These are phyloP conservation scores for Addax nasomaculatus DNA, from an alignment of 2,113 vertebrate genomes.

Conservation along the genomic window DNA sequence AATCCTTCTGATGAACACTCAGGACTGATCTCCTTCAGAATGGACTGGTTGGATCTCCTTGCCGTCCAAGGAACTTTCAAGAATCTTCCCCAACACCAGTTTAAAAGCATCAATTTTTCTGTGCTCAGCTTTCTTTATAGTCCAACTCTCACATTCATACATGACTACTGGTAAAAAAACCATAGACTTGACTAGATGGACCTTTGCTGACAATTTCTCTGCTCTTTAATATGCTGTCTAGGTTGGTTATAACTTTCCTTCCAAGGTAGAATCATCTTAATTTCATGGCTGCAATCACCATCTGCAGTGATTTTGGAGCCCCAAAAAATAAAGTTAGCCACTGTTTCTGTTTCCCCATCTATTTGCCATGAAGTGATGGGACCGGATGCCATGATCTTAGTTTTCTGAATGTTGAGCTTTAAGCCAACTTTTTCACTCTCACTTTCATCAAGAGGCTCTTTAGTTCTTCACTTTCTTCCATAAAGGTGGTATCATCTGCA, in stretches of 20 bases:
- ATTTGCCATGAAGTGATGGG: not conserved
- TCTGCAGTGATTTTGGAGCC: not conserved
- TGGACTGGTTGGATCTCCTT: not conserved
- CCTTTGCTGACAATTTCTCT: not conserved
- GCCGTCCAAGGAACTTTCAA: accelerated
- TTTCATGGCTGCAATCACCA: not conserved
- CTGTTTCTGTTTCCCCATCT: not conserved
- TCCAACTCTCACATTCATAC: not conserved
- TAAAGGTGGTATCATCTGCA: not conserved
- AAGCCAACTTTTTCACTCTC: not conserved
- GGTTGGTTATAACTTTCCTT: not conserved
- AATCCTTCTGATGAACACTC: not conserved
- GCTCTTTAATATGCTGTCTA: not conserved
- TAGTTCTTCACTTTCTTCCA: not conserved
- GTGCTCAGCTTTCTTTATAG: not conserved
- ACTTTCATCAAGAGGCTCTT: not conserved
- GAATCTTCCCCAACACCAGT: not conserved
- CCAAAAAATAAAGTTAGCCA: accelerated
- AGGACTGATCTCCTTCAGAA: not conserved
- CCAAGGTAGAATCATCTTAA: not conserved
- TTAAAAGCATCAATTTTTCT: not conserved
- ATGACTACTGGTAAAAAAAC: not conserved
- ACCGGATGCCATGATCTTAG: accelerated
- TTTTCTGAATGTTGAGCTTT: accelerated
- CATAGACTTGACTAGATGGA: not conserved